Conservation (phyloP, 2,797 vertebrate genomes). For the Etheostoma perlongum region DNA sequence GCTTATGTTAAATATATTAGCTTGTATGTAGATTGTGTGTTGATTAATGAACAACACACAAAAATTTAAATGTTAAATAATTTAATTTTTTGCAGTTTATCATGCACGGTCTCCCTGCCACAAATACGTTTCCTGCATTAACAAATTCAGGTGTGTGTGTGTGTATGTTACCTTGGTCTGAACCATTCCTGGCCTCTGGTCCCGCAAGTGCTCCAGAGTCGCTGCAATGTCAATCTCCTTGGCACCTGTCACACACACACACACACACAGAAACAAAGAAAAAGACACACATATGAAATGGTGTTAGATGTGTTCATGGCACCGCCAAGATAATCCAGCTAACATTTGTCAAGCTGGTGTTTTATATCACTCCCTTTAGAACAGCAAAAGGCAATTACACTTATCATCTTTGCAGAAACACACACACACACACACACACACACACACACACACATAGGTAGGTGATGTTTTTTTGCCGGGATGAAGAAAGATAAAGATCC, state of each 20-base stretch:
- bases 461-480: constrained; percentile 30
- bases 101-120: not conserved
- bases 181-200: constrained; percentile 97
- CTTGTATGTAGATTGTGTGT: not conserved
- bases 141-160: constrained; percentile 6
- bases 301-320: constrained; percentile 78
- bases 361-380: constrained; percentile 54
- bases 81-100: not conserved
- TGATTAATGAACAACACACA: not conserved
- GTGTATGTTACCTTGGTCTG: constrained; percentile 93
- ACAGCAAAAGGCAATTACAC: constrained; percentile 45
- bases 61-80: not conserved
- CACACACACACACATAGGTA: constrained; percentile 10
- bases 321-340: constrained; percentile 79
- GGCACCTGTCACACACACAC: constrained; percentile 89
- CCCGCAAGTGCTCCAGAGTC: constrained; percentile 96
- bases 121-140: not conserved
- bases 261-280: constrained; percentile 18
- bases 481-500: constrained; percentile 33
- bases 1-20: not conserved
- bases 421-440: constrained; percentile 24
- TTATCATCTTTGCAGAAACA: constrained; percentile 47
- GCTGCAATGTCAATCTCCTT: constrained; percentile 99
- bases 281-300: constrained; percentile 14
- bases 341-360: constrained; percentile 83